Percentiles rank a stretch among this genome's conserved stretches.
Evolutionary conservation across 1,140 invertebrate species (phyloP).

Genomic region (Drosophila orena): DNA sequence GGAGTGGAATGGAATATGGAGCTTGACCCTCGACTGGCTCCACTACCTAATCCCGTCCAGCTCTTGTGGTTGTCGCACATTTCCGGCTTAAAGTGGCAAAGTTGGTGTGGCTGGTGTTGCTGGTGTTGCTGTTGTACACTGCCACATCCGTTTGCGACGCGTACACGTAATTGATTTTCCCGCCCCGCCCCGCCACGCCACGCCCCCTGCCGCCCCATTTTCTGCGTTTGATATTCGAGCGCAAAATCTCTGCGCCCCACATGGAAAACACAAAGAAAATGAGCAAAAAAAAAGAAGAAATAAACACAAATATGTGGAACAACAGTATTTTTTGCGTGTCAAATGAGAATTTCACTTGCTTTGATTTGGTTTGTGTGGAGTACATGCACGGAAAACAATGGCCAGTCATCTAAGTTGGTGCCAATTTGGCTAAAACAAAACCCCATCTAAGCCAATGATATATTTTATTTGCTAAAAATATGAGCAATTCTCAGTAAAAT

Average conservation of each 20-base stretch:
- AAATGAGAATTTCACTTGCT: slow-evolving; percentile 61
- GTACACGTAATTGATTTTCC: slow-evolving; percentile 63
- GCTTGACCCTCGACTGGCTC: slow-evolving; percentile 42
- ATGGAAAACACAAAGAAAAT: slow-evolving; percentile 27
- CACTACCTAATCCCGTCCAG: slow-evolving; percentile 48
- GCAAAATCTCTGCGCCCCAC: slow-evolving; percentile 37
- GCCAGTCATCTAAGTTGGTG: not conserved
- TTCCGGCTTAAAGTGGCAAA: slow-evolving; percentile 62
- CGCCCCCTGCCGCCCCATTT: too few relatives aligned
- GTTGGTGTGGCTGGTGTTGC: slow-evolving; percentile 12
- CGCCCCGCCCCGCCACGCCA: slow-evolving; percentile 8
- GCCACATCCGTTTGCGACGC: slow-evolving; percentile 62
- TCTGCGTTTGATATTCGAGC: slow-evolving; percentile 38
- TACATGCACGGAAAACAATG: not conserved
- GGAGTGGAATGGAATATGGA: not conserved
- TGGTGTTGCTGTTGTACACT: slow-evolving; percentile 37
- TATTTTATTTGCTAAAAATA: too few relatives aligned
- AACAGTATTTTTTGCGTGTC: slow-evolving; percentile 41
- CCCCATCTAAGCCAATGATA: too few relatives aligned
- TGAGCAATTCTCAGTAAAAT: too few relatives aligned
- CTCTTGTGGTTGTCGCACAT: slow-evolving; percentile 65
- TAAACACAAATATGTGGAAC: slow-evolving; percentile 6
- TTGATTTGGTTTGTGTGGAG: slow-evolving; percentile 30
- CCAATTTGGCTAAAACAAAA: not conserved
- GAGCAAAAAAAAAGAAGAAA: slow-evolving; percentile 6